These are phyloP conservation scores for Pteropus alecto DNA, from an alignment of 2,113 vertebrate genomes.

Conservation along the genomic window DNA sequence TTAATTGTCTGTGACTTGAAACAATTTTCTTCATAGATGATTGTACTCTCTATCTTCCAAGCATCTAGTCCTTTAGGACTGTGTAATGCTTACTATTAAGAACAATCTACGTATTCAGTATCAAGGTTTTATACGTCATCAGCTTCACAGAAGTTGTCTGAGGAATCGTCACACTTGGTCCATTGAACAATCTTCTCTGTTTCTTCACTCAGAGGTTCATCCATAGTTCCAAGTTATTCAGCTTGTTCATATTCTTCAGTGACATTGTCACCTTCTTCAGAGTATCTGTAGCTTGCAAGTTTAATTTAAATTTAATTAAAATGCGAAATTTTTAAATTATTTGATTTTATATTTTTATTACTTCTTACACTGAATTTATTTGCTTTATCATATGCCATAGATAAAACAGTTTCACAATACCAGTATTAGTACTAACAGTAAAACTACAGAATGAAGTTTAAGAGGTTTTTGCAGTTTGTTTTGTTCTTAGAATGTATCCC, in stretches of 20 bases:
- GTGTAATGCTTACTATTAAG: conserved; percentile 80
- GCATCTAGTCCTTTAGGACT: conserved; percentile 76
- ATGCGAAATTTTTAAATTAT: not conserved
- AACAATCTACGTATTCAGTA: conserved; percentile 75
- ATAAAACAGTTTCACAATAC: not conserved
- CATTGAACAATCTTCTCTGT: conserved; percentile 86
- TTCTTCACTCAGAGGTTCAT: conserved; percentile 88
- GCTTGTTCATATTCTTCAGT: conserved; percentile 86
- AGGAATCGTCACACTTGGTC: conserved; percentile 88
- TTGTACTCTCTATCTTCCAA: conserved; percentile 82
- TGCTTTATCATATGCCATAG: not conserved
- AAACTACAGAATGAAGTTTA: not conserved
- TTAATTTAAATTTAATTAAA: not conserved
- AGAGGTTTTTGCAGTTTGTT: not conserved
- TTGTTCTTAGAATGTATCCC: not conserved
- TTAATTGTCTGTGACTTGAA: conserved; percentile 86
- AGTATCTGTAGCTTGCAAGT: conserved; percentile 80
- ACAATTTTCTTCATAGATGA: conserved; percentile 82
- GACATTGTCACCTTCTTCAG: conserved; percentile 79
- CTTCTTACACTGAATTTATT: not conserved
- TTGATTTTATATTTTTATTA: conserved; percentile 26
- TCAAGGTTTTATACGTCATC: conserved; percentile 83
- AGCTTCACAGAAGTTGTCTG: conserved; percentile 89
- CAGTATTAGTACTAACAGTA: not conserved
- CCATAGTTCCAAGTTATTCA: conserved; percentile 88